Percentiles rank a stretch among this genome's conserved stretches.
Evolutionary conservation across 1,140 invertebrate genomes (phyloP).

Genomic region (Sipha flava): DNA sequence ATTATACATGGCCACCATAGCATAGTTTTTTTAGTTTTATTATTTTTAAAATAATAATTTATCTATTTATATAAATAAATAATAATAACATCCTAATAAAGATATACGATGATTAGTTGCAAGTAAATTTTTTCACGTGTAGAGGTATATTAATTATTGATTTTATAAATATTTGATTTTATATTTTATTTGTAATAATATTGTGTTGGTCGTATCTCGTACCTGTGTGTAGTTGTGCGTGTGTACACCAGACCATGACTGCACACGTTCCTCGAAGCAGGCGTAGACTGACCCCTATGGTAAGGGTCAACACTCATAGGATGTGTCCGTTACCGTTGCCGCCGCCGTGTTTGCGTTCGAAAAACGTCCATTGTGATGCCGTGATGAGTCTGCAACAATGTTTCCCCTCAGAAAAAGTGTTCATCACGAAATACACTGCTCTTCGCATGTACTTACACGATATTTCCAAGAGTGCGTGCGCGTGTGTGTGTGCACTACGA

Average conservation of each 20-base stretch:
- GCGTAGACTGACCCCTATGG: background rate
- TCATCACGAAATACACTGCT: conserved; percentile 15
- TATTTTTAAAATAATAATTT: too few relatives aligned
- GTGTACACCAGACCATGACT: conserved; percentile 13
- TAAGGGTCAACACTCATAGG: background rate
- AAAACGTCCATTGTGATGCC: conserved; percentile 16
- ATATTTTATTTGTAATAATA: background rate
- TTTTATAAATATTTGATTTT: too few relatives aligned
- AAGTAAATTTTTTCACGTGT: too few relatives aligned
- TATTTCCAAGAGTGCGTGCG: background rate
- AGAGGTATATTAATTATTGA: too few relatives aligned
- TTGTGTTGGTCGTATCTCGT: background rate
- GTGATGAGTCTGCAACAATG: conserved; percentile 26
- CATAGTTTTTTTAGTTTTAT: too few relatives aligned
- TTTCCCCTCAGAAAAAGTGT: conserved; percentile 2
- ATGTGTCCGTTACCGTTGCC: too few relatives aligned
- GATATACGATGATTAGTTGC: too few relatives aligned
- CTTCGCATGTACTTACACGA: background rate
- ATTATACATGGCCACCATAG: too few relatives aligned
- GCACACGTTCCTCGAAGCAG: background rate
- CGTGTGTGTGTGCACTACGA: background rate
- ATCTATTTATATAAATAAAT: too few relatives aligned
- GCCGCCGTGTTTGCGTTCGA: background rate
- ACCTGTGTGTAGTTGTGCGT: background rate
- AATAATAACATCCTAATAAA: too few relatives aligned